Percentiles rank a stretch among this genome's conserved stretches.
phyloP scores from a whole-genome alignment of 2,797 vertebrate species.

The Microhierax caerulescens region DNA sequence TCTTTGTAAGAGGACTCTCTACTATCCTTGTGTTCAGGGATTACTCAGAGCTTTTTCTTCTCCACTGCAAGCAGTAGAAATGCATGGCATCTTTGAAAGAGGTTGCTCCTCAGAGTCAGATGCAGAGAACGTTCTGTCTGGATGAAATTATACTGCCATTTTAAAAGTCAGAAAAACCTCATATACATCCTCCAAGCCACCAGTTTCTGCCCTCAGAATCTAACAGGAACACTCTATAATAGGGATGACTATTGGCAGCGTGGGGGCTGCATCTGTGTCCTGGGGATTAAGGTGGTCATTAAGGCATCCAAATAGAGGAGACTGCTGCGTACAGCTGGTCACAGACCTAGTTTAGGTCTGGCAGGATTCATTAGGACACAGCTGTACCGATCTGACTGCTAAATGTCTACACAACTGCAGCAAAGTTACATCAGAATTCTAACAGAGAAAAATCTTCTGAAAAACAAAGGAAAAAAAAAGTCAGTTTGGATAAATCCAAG shows the following conservation, averaged over 20 bases:
- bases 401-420: neutral
- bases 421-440: neutral
- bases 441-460: neutral
- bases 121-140: neutral
- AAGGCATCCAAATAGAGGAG: neutral
- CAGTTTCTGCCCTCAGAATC: neutral
- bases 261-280: neutral
- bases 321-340: neutral
- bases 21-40: neutral
- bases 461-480: neutral
- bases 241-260: neutral
- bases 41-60: neutral
- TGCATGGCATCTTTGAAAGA: neutral
- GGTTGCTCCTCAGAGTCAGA: neutral
- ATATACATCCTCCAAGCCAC: neutral
- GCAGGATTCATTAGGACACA: neutral
- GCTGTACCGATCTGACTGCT: neutral
- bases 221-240: neutral
- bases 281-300: neutral
- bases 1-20: neutral
- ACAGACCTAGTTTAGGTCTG: neutral
- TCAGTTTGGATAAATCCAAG: neutral
- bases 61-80: neutral
- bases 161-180: neutral
- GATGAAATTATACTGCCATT: neutral